phyloP scores from a whole-genome alignment of 1,140 invertebrate genomes.

The Leptopilina boulardi region DNA sequence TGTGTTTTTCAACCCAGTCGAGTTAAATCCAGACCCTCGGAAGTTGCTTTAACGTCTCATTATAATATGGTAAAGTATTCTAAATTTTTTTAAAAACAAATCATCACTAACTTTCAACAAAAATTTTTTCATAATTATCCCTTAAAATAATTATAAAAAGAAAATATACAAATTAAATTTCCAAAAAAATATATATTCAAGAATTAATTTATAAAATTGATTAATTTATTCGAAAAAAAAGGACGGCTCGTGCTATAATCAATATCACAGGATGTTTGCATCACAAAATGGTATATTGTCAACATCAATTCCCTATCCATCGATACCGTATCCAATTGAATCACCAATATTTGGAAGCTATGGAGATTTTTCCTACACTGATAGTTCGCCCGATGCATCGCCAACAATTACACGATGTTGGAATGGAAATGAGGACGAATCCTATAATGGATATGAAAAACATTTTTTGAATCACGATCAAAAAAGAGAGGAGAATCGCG shows the following conservation, averaged over 20 bases:
- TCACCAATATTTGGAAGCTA: constrained; percentile 62
- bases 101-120: too few species aligned
- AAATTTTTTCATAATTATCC: too few species aligned
- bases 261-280: constrained; percentile 61
- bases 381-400: constrained; percentile 63
- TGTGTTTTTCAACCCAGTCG: constrained; percentile 74
- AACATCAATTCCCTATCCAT: constrained; percentile 52
- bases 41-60: constrained; percentile 65
- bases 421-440: constrained; percentile 52
- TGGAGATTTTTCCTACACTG: constrained; percentile 60
- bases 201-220: not conserved
- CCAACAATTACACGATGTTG: constrained; percentile 57
- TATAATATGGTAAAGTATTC: constrained; percentile 60
- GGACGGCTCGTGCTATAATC: constrained; percentile 62
- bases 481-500: constrained; percentile 52
- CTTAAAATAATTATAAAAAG: constrained; percentile 22
- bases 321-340: constrained; percentile 54
- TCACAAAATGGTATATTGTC: constrained; percentile 48
- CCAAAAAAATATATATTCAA: not conserved
- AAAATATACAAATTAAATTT: not conserved
- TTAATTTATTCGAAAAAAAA: constrained; percentile 35
- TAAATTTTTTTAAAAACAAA: not conserved
- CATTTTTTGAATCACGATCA: constrained; percentile 54
- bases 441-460: constrained; percentile 54
- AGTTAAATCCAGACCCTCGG: constrained; percentile 63